Percentiles rank a stretch among this genome's conserved stretches.
These are phyloP conservation scores for Hofmannophila pseudospretella DNA, from an alignment of 2,888 invertebrate genomes.

Conservation along the genomic window DNA sequence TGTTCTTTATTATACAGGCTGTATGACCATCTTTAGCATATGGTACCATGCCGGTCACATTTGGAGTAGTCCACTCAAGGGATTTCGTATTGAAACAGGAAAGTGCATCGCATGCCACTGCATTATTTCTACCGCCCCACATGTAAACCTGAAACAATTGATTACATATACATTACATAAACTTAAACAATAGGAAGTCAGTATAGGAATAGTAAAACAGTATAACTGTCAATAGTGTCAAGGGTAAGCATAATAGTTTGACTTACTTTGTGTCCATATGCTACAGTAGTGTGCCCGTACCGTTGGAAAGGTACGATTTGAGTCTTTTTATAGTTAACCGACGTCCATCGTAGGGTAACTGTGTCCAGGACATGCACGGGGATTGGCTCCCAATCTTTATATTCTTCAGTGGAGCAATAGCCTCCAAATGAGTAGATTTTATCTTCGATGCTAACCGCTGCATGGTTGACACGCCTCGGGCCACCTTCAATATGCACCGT, in stretches of 20 bases:
- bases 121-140: constrained; percentile 96
- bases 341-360: constrained; percentile 79
- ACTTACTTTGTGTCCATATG: constrained; percentile 81
- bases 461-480: constrained; percentile 94
- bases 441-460: constrained; percentile 88
- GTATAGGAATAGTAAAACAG: constrained; percentile 1
- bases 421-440: constrained; percentile 95
- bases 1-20: constrained; percentile 86
- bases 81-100: constrained; percentile 88
- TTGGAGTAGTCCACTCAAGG: constrained; percentile 82
- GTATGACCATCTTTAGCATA: constrained; percentile 94
- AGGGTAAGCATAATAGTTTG: neutral
- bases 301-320: constrained; percentile 85
- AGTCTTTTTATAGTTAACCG: constrained; percentile 69
- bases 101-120: constrained; percentile 85
- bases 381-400: constrained; percentile 85
- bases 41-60: constrained; percentile 83
- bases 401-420: constrained; percentile 91
- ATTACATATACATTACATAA: constrained; percentile 1
- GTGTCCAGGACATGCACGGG: constrained; percentile 92
- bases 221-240: neutral
- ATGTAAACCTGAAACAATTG: constrained; percentile 80
- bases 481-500: constrained; percentile 92
- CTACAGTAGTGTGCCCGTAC: constrained; percentile 95
- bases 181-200: constrained; percentile 3